A percentile compares a stretch with the other conserved stretches of the same genome.
Evolutionary conservation across 2,113 vertebrate genomes (phyloP).

Genomic region (Psephotus haematonotus): DNA sequence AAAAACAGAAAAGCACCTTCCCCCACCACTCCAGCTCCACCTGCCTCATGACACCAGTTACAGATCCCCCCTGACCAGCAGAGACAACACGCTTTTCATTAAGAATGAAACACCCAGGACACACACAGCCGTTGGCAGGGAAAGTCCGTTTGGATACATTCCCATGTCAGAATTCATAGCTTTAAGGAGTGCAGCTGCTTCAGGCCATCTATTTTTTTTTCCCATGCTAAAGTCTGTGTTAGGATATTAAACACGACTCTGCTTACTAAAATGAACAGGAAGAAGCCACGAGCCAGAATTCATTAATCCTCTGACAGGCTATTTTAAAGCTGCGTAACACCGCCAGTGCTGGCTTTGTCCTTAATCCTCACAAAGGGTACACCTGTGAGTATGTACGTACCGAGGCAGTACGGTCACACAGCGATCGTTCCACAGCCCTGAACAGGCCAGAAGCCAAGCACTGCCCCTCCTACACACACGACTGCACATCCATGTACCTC

Average conservation of each 20-base stretch:
- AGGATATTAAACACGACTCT: neutral
- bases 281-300: neutral
- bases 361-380: neutral
- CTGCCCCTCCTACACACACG: neutral
- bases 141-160: neutral
- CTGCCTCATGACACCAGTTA: neutral
- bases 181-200: constrained; percentile 8
- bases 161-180: constrained; percentile 1
- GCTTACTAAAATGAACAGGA: neutral
- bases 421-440: neutral
- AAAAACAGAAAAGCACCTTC: neutral
- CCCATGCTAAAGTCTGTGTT: neutral
- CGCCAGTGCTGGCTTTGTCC: neutral
- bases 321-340: constrained; percentile 3
- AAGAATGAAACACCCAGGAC: neutral
- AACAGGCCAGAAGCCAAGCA: neutral
- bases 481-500: neutral
- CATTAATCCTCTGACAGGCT: constrained; percentile 23
- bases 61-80: neutral
- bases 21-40: neutral
- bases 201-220: neutral
- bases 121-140: neutral
- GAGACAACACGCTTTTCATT: neutral
- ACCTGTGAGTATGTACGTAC: neutral
- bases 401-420: accelerated